Conservation (phyloP, 2,797 vertebrate species). For the Rhinogobio ventralis region DNA sequence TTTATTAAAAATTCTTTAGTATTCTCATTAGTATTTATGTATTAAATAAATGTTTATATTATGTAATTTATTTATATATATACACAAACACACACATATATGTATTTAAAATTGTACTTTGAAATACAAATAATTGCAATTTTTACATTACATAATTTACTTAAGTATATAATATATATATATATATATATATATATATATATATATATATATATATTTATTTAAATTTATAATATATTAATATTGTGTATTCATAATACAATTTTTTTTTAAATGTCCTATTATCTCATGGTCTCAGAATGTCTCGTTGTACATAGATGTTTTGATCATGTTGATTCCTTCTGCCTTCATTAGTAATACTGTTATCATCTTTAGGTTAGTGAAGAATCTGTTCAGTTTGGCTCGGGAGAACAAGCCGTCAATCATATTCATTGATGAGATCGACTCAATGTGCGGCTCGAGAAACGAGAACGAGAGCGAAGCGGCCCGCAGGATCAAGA, state of each 20-base stretch:
- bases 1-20: too few relatives aligned
- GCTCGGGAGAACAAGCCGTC: constrained; percentile 94
- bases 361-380: constrained; percentile 77
- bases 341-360: not conserved
- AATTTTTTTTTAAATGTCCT: not conserved
- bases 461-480: constrained; percentile 96
- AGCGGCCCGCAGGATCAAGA: constrained; percentile 94
- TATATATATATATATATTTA: not conserved
- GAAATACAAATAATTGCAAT: too few relatives aligned
- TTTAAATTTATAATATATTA: not conserved
- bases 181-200: too few relatives aligned
- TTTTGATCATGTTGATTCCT: not conserved
- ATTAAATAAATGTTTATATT: too few relatives aligned
- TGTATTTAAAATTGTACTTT: too few relatives aligned
- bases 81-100: too few relatives aligned
- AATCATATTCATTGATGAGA: constrained; percentile 98
- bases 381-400: constrained; percentile 94
- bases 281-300: not conserved
- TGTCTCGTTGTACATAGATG: not conserved
- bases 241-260: not conserved
- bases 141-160: too few relatives aligned
- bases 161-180: too few relatives aligned
- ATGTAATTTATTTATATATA: too few relatives aligned
- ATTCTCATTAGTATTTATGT: too few relatives aligned
- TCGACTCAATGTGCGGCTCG: constrained; percentile 93